Evolutionary conservation across 1,140 invertebrate genomes (phyloP), one percentile per base, ranked within the genome.

Genomic region (Theocolax elegans): DNA sequence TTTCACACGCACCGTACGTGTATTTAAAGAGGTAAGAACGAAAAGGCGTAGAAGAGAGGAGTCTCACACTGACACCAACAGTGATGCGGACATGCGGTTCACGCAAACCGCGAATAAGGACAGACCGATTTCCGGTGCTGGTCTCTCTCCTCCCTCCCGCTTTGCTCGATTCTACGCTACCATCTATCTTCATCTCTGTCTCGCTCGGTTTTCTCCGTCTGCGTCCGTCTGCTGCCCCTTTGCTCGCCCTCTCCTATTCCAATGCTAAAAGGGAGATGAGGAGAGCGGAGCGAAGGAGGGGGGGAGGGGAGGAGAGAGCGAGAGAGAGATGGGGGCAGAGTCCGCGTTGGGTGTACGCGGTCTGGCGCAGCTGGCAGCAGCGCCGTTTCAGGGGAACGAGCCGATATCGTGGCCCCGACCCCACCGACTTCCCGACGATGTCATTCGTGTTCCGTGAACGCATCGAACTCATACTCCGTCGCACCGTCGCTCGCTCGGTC

Each of bases 51-150:
- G n/a, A n/a, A n/a, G n/a, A n/a, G n/a, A n/a, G n/a, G n/a, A n/a
- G n/a, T n/a, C n/a, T n/a, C n/a, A n/a, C n/a, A n/a, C n/a, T n/a
- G n/a, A n/a, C n/a, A n/a, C n/a, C n/a, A n/a, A n/a, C n/a, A n/a
- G n/a, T n/a, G n/a, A n/a, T n/a, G n/a, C n/a, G n/a, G n/a, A 10
- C 31, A 10, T 35, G 31, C 10, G 31, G 31, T 35, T 35, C 31
- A 35, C 31, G 31, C 31, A 6, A 6, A 35, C 72, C 71, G 74
- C 73, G 72, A 81, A 79, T 78, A 81, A 80, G 75, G 76, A 81
- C 67, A 77, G 77, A 81, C 80, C 74, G 75, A 81, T 82, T 83
- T 83, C 79, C 80, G 79, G 79, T 76, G 74, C 44, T 74, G 72
- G 76, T 51, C 44, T 64, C 54, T 71, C 59, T 17, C 19, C 56